Conservation (phyloP, 2,888 invertebrate genomes). For the Drosophila mercatorum region DNA sequence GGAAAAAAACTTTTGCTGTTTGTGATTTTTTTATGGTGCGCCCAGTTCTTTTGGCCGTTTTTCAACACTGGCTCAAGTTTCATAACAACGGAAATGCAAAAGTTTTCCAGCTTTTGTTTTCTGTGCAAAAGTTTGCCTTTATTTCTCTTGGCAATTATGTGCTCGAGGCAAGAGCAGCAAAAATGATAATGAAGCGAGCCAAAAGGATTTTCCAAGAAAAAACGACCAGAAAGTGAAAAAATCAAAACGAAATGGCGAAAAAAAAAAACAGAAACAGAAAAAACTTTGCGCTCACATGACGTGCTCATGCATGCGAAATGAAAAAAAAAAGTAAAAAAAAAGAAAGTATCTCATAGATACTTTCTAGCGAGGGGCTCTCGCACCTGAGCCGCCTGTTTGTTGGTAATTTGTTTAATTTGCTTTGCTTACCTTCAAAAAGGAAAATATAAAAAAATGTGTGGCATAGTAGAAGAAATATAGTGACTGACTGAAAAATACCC, state of each 20-base stretch:
- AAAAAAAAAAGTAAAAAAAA: background rate
- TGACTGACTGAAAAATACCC: slow-evolving; percentile 20
- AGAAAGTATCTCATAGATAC: slow-evolving; percentile 75
- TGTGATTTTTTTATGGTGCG: slow-evolving; percentile 16
- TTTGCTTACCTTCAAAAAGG: slow-evolving; percentile 68
- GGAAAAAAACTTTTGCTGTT: slow-evolving; percentile 37
- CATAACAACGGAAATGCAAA: slow-evolving; percentile 78
- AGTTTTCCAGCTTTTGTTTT: slow-evolving; percentile 38
- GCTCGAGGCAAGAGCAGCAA: slow-evolving; percentile 52
- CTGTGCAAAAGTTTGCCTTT: slow-evolving; percentile 42
- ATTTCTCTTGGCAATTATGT: slow-evolving; percentile 72
- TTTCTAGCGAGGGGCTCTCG: slow-evolving; percentile 9
- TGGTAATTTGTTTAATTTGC: slow-evolving; percentile 79
- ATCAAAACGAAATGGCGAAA: slow-evolving; percentile 24
- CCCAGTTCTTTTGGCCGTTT: slow-evolving; percentile 21
- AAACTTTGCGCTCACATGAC: slow-evolving; percentile 56
- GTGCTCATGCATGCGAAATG: slow-evolving; percentile 64
- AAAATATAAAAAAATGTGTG: slow-evolving; percentile 19
- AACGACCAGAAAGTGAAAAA: slow-evolving; percentile 32
- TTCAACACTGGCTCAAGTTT: slow-evolving; percentile 66
- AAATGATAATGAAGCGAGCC: slow-evolving; percentile 74
- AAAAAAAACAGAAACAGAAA: background rate
- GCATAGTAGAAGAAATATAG: background rate
- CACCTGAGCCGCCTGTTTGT: slow-evolving; percentile 50
- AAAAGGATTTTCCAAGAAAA: slow-evolving; percentile 67